These are phyloP conservation scores for Clistopyga incitator DNA, from an alignment of 2,888 invertebrate species.

Conservation along the genomic window DNA sequence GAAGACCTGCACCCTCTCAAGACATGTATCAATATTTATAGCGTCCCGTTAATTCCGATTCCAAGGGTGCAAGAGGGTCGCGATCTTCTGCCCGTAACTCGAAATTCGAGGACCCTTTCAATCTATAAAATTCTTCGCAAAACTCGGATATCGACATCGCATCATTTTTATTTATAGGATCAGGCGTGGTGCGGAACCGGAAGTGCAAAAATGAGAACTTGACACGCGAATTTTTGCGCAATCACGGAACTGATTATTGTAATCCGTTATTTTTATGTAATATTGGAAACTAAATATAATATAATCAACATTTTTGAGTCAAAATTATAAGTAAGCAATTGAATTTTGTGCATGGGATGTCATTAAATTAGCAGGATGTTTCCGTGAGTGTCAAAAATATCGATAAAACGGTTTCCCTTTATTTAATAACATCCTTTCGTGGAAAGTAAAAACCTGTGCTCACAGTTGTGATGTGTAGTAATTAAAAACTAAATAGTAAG, in stretches of 20 bases:
- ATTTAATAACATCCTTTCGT: no score
- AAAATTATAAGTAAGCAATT: no score
- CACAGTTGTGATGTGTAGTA: no score
- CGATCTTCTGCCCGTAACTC: background rate
- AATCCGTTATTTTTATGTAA: background rate
- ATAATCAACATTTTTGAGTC: no score
- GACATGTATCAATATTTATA: conserved; percentile 73
- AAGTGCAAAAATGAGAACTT: background rate
- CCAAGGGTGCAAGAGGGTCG: conserved; percentile 4
- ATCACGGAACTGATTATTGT: no score
- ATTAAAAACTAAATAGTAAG: no score
- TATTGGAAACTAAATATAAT: background rate
- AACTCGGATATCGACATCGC: conserved; percentile 13
- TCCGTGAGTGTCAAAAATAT: no score
- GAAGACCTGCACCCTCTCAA: conserved; percentile 29
- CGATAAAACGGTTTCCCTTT: no score
- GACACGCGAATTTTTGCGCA: background rate
- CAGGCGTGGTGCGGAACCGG: background rate
- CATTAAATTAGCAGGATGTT: no score
- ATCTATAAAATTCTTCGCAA: background rate
- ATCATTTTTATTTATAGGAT: conserved; percentile 13
- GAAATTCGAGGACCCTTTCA: background rate
- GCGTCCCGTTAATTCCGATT: conserved; percentile 64
- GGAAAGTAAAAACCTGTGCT: no score
- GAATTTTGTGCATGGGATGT: no score